A percentile compares a stretch with the other conserved stretches of the same genome.
Conservation (phyloP, 2,888 invertebrate species). For the Heterodera filipjevi region DNA sequence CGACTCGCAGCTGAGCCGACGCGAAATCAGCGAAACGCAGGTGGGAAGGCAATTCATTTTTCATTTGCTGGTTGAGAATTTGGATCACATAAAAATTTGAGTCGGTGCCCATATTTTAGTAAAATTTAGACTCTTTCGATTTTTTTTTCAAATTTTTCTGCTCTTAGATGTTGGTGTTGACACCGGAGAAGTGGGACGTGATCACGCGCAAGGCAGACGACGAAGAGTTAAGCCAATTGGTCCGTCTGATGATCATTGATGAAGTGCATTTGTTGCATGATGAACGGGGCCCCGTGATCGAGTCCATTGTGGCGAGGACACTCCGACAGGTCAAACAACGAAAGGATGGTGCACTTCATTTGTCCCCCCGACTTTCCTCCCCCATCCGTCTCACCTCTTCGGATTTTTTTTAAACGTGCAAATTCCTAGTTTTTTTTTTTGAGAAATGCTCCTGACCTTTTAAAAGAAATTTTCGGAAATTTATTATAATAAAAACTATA, state of each 20-base stretch:
- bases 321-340: slow-evolving; percentile 77
- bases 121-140: no score
- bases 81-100: no score
- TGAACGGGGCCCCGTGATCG: slow-evolving; percentile 94
- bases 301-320: slow-evolving; percentile 92
- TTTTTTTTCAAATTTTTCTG: not conserved
- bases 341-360: no score
- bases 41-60: slow-evolving; percentile 68
- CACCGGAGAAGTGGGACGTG: slow-evolving; percentile 99
- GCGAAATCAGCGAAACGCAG: slow-evolving; percentile 91
- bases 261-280: slow-evolving; percentile 95
- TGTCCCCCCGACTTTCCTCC: no score
- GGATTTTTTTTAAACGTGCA: no score
- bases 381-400: no score
- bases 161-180: slow-evolving; percentile 85
- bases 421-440: no score
- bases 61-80: no score
- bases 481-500: slow-evolving; percentile 1
- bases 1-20: slow-evolving; percentile 93
- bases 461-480: not conserved
- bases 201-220: slow-evolving; percentile 91
- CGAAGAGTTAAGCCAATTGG: slow-evolving; percentile 82
- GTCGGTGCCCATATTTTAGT: no score
- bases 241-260: slow-evolving; percentile 91
- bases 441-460: no score